Base-by-base conservation (phyloP, 2,797 vertebrate genomes). In the Pangasius sanitwongsei region DNA sequence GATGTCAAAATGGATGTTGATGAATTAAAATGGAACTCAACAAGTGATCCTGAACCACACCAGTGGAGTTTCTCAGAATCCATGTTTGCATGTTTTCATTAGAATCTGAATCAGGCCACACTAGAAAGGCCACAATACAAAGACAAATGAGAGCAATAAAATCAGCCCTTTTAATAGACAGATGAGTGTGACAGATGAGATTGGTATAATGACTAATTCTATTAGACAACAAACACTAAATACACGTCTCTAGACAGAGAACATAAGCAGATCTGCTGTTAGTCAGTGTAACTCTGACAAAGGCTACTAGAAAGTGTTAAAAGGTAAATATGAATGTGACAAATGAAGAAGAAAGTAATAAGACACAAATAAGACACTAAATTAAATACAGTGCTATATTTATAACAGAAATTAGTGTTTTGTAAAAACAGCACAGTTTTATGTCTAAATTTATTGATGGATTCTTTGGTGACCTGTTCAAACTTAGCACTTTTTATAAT, bases 111-210 rank as follows among this genome's bases (percentile, higher is more conserved):
- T 91, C 81, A 83, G 90, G 44, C 44, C 44, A 48, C 44, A 48
- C 44, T 48, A 48, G 83, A 89, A 93, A 92, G 91, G 77, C 44
- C 53, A 74, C 57, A 61, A 20, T 67, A 34, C 23, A 89, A 89
- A 93, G 92, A 94, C 53, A 87, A 92, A 95, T 93, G 92, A 67
- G 13, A 34, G 85, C 91, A 93, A 95, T 94, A 94, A 92, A 89
- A 90, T 82, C 48, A 77, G 86, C 34, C 67, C 13, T 86, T 81
- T 75, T 91, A 91, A 90, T 86, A 85, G 91, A 91, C 90, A 87
- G 83, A 92, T 92, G 63, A 91, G 86, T 82, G 74, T 84, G 57
- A 63, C 20, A 59, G 18, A 89, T 57, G 77, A 87, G 82, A 93
- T 93, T 87, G 57, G 87, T 83, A 92, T 93, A 88, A 88, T n/a